Conservation (phyloP, 2,888 invertebrate species). For the Hesperia comma region DNA sequence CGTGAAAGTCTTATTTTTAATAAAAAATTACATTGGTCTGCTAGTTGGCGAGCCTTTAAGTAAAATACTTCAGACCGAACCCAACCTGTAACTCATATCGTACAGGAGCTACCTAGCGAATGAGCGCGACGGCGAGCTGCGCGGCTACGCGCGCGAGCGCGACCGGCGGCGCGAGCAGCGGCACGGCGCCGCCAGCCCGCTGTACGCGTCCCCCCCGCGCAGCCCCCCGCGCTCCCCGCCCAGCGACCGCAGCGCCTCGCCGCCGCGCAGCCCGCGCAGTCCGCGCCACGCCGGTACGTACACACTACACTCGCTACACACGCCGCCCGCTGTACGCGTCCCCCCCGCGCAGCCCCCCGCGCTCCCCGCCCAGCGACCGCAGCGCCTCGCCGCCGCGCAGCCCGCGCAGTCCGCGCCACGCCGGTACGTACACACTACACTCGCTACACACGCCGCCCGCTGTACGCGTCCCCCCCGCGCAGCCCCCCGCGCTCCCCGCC, state of each 20-base stretch:
- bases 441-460: slow-evolving; percentile 86
- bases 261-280: slow-evolving; percentile 91
- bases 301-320: too few species aligned
- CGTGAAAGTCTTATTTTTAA: too few species aligned
- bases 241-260: slow-evolving; percentile 82
- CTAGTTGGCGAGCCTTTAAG: too few species aligned
- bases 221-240: slow-evolving; percentile 89
- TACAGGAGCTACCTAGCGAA: slow-evolving; percentile 70
- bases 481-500: too few species aligned
- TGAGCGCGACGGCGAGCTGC: slow-evolving; percentile 68
- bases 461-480: slow-evolving; percentile 92
- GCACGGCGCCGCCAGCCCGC: slow-evolving; percentile 83
- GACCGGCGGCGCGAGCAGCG: slow-evolving; percentile 86
- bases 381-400: slow-evolving; percentile 90
- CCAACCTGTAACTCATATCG: too few species aligned
- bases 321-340: slow-evolving; percentile 90
- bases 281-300: slow-evolving; percentile 86
- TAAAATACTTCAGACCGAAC: too few species aligned
- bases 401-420: too few species aligned
- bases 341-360: slow-evolving; percentile 91
- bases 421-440: slow-evolving; percentile 68
- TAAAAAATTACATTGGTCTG: too few species aligned
- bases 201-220: slow-evolving; percentile 92
- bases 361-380: slow-evolving; percentile 17
- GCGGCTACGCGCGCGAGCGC: slow-evolving; percentile 61